Evolutionary conservation across 2,888 invertebrate species (phyloP), one percentile per base, ranked within the genome.

Genomic region (Odontothrips loti): DNA sequence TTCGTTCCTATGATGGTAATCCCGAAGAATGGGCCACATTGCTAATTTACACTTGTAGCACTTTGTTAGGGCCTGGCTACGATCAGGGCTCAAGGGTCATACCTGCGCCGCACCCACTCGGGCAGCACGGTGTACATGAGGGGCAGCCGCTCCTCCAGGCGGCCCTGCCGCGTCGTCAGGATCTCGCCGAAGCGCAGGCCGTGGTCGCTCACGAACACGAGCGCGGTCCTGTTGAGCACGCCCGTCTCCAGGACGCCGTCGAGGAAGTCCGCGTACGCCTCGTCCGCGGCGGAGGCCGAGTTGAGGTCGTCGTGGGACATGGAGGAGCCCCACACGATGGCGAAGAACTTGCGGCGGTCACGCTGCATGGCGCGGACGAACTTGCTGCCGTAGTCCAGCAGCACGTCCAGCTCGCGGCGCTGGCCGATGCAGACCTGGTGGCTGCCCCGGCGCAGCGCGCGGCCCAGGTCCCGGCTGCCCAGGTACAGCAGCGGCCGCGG

Each of bases 111-210:
- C 87, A 96, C 94, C 89, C 93, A 93, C 20, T 89, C 86, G 0
- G 97, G 97, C 82, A 96, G 87, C 8, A 92, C 87, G 1, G 85
- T 87, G 84, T 93, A 92, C 51, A 96, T 89, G 83, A 96, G 92
- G 0, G 98, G 97, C 81, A 96, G 89, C 79, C 96, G 91, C 86
- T 96, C 97, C 87, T 98, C 97, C 86, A 97, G 89, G 86, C 93
- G 90, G 1, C 95, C 95, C 87, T 96, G 95, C 87, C 94, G 95
- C 0, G 96, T 96, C 84, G 90, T 89, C 15, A 96, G 90, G 84
- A 96, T 95, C 10, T 90, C 90, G 2, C 96, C 97, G 93, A 94
- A 96, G 82, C 97, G 89, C 82, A 96, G 92, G 0, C 97, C 97
- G 85, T 97, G 97, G 86, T 97, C 97, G 86, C 96, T 96, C 89